phyloP scores from a whole-genome alignment of 2,113 vertebrate species.

The Plotosus lineatus region DNA sequence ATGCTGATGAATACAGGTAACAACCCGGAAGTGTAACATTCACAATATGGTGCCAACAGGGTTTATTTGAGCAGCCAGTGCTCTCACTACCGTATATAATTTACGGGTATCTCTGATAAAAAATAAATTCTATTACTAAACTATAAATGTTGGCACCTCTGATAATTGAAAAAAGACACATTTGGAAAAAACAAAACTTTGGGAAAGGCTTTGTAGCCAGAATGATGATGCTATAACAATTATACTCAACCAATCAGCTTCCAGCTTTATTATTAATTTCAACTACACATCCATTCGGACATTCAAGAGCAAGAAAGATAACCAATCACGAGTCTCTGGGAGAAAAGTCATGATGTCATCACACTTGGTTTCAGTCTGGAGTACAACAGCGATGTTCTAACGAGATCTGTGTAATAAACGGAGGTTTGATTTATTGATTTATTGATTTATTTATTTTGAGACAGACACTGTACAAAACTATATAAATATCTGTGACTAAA shows the following conservation, averaged over 20 bases:
- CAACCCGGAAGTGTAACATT: background rate
- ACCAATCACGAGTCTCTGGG: background rate
- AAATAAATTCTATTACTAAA: background rate
- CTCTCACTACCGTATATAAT: background rate
- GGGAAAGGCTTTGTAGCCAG: background rate
- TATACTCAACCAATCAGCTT: background rate
- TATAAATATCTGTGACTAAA: constrained; percentile 7
- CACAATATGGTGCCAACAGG: background rate
- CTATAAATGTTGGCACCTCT: background rate
- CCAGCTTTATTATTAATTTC: constrained; percentile 1
- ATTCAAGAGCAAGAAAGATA: background rate
- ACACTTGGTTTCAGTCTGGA: background rate
- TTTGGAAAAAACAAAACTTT: background rate
- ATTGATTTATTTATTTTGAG: too few relatives aligned
- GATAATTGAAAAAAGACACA: background rate
- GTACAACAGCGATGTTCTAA: background rate
- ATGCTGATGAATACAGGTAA: background rate
- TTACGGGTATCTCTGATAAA: background rate
- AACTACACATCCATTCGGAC: background rate
- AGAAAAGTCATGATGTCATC: background rate
- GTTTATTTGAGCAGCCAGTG: background rate
- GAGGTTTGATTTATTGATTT: too few relatives aligned
- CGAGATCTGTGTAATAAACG: background rate
- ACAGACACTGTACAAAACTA: background rate
- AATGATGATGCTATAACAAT: background rate